phyloP scores from a whole-genome alignment of 1,140 invertebrate species.

The Drosophila littoralis region DNA sequence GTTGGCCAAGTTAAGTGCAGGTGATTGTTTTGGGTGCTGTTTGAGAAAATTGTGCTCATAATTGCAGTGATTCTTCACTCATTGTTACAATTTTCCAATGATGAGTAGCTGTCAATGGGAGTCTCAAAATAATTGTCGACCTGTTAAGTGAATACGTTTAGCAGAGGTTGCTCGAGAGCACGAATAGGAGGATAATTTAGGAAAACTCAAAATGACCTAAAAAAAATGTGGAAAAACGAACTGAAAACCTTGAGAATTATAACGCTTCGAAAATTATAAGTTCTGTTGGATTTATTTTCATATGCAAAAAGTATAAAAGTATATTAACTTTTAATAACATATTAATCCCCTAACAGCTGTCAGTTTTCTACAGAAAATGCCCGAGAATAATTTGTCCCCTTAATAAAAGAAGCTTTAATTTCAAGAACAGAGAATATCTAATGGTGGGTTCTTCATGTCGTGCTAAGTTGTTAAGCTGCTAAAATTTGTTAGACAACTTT shows the following conservation, averaged over 20 bases:
- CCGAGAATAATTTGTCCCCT: not conserved
- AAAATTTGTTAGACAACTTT: constrained; percentile 32
- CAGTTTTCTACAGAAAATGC: not conserved
- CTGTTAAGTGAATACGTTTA: constrained; percentile 58
- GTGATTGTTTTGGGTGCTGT: constrained; percentile 36
- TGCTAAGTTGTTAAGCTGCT: constrained; percentile 48
- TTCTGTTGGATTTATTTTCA: too few species aligned
- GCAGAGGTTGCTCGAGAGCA: too few species aligned
- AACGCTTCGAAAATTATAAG: too few species aligned
- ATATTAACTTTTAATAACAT: not conserved
- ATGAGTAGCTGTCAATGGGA: constrained; percentile 57
- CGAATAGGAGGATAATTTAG: not conserved
- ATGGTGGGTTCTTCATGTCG: constrained; percentile 6
- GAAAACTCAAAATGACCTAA: too few species aligned
- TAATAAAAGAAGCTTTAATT: constrained; percentile 3
- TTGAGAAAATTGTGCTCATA: constrained; percentile 49
- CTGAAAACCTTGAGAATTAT: too few species aligned
- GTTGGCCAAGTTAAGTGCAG: constrained; percentile 12
- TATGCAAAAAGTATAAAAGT: not conserved
- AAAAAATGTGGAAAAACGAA: too few species aligned
- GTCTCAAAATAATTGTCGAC: constrained; percentile 38
- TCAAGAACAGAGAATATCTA: not conserved
- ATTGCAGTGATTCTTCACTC: constrained; percentile 70
- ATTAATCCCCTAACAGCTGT: constrained; percentile 6
- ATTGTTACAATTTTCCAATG: constrained; percentile 57